Evolutionary conservation across 2,888 invertebrate species (phyloP), one percentile per base, ranked within the genome.

Genomic region (Plagodis pulveraria): DNA sequence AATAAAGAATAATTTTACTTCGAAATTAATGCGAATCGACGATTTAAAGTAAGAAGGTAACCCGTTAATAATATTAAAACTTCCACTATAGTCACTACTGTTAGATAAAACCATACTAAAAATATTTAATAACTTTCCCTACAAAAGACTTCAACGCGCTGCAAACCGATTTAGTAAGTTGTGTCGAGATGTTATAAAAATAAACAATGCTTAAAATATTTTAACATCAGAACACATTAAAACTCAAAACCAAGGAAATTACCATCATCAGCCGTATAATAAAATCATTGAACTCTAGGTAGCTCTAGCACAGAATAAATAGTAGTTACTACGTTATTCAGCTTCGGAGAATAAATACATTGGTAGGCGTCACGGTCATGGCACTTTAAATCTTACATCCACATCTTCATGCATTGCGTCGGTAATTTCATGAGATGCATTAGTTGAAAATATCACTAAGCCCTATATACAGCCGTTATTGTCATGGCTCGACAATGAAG

Each of bases 201-300:
- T 38, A 38, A 38, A 38, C 38, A 8, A 38, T 4, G 1, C 2
- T 6, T 8, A 38, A 8, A 38, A 61, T 45, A 70, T 58, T 56
- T 56, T 54, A 68, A 72, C 70, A 70, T 72, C 71, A 63, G 69
- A 74, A 66, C 66, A 58, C 57, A 56, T 54, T 47, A 62, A 69
- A 65, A 55, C 41, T 55, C 62, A 59, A 62, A 71, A 67, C 62
- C 62, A 67, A 57, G 65, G 63, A 71, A 73, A 72, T 69, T 53
- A 67, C 59, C 65, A 66, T 63, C 63, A 65, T 71, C 65, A 69
- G 51, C 48, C 51, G 56, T 53, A 48, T 68, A 67, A 69, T 70
- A 74, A 64, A 67, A 67, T 68, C 76, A 77, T 75, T 77, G 73
- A 78, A 77, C 76, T 78, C 71, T 69, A 64, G 63, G 63, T 58